These are phyloP conservation scores for Callitettix versicolor DNA, from an alignment of 1,140 invertebrate species.

Conservation along the genomic window DNA sequence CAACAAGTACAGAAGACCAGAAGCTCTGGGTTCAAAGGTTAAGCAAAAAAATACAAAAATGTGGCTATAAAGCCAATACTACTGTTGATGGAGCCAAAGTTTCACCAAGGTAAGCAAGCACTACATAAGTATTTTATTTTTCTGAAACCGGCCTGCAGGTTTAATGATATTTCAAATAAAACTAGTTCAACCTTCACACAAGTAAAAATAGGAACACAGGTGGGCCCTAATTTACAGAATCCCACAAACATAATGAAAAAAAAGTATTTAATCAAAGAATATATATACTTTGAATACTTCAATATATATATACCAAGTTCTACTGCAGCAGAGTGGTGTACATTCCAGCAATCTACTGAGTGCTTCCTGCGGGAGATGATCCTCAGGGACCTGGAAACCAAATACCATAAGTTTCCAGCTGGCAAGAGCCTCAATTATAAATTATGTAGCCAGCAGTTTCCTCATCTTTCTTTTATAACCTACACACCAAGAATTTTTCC, in stretches of 20 bases:
- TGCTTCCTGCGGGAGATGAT: no score
- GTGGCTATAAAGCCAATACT: conserved; percentile 81
- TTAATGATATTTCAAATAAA: conserved; percentile 21
- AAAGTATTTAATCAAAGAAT: not conserved
- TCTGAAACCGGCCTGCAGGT: not conserved
- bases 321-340: no score
- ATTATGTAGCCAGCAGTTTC: no score
- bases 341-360: no score
- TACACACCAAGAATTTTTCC: no score
- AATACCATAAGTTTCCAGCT: no score
- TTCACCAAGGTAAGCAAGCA: conserved; percentile 50
- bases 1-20: conserved; percentile 74
- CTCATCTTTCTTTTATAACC: no score
- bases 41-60: conserved; percentile 85
- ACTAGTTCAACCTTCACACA: not conserved
- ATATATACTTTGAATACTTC: not conserved
- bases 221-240: not conserved
- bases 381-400: no score
- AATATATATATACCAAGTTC: no score
- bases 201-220: not conserved
- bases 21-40: conserved; percentile 85
- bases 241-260: not conserved
- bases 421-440: no score
- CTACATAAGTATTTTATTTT: no score
- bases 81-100: conserved; percentile 48